Percentiles rank a stretch among this genome's conserved stretches.
phyloP scores from a whole-genome alignment of 2,888 invertebrate species.

The Carcina quercana region DNA sequence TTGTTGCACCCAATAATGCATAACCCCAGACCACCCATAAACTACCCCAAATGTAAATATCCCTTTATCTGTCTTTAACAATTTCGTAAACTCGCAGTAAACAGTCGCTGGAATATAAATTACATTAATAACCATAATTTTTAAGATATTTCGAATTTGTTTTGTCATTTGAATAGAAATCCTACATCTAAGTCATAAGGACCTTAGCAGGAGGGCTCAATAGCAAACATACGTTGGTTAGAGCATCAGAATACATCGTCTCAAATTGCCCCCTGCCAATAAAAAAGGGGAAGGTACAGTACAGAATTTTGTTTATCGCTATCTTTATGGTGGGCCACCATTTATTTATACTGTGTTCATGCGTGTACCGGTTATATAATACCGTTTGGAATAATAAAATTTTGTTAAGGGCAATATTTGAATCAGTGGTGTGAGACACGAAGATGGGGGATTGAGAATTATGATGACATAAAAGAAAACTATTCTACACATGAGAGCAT shows the following conservation, averaged over 20 bases:
- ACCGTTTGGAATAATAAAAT: constrained; percentile 53
- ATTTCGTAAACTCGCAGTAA: constrained; percentile 70
- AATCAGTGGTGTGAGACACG: too few relatives aligned
- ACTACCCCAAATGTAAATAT: constrained; percentile 66
- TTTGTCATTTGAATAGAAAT: constrained; percentile 11
- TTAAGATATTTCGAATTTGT: constrained; percentile 16
- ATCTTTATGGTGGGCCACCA: constrained; percentile 66
- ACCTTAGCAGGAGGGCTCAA: constrained; percentile 4
- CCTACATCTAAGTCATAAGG: constrained; percentile 13
- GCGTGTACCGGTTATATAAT: constrained; percentile 65
- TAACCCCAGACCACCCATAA: constrained; percentile 54
- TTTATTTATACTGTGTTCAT: constrained; percentile 66
- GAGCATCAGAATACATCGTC: constrained; percentile 63
- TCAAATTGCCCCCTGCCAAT: constrained; percentile 70
- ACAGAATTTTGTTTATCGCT: constrained; percentile 70
- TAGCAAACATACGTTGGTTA: constrained; percentile 27
- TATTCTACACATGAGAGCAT: too few relatives aligned
- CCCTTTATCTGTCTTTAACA: constrained; percentile 71
- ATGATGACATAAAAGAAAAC: too few relatives aligned
- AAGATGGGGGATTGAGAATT: too few relatives aligned
- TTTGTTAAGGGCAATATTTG: constrained; percentile 49
- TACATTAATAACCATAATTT: constrained; percentile 37
- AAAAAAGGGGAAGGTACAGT: constrained; percentile 67
- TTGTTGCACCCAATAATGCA: too few relatives aligned
- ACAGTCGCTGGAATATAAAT: constrained; percentile 69